Conservation (phyloP, 2,888 invertebrate genomes). For the Nemoura dubitans region DNA sequence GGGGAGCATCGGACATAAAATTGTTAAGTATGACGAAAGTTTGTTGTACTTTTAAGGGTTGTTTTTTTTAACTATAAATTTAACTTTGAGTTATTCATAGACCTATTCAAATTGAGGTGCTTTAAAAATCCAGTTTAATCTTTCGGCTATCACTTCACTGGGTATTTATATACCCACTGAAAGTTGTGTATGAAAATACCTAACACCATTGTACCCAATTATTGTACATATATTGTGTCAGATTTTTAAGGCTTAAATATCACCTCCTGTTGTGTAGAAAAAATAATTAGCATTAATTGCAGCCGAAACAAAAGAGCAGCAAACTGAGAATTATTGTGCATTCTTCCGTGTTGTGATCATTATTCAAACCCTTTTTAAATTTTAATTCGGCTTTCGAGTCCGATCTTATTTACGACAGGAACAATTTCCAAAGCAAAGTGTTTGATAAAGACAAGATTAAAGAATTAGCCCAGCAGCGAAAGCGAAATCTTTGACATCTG, state of each 20-base stretch:
- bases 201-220: too few relatives aligned
- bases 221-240: too few relatives aligned
- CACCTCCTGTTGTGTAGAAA: too few relatives aligned
- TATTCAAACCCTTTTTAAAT: not conserved
- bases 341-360: not conserved
- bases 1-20: not conserved
- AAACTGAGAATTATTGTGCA: not conserved
- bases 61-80: not conserved
- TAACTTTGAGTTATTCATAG: not conserved
- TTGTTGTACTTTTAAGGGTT: not conserved
- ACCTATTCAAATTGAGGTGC: not conserved
- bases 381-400: not conserved
- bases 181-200: too few relatives aligned
- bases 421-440: not conserved
- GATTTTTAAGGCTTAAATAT: too few relatives aligned
- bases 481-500: not conserved
- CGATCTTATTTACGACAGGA: not conserved
- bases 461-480: not conserved
- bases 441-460: not conserved
- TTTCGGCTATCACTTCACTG: too few relatives aligned
- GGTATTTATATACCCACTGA: too few relatives aligned
- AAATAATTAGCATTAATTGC: not conserved
- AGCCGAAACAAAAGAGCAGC: not conserved
- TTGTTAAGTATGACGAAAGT: not conserved
- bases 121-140: too few relatives aligned